Base-by-base conservation (phyloP, 2,888 invertebrate species). In the Therioaphis trifolii region DNA sequence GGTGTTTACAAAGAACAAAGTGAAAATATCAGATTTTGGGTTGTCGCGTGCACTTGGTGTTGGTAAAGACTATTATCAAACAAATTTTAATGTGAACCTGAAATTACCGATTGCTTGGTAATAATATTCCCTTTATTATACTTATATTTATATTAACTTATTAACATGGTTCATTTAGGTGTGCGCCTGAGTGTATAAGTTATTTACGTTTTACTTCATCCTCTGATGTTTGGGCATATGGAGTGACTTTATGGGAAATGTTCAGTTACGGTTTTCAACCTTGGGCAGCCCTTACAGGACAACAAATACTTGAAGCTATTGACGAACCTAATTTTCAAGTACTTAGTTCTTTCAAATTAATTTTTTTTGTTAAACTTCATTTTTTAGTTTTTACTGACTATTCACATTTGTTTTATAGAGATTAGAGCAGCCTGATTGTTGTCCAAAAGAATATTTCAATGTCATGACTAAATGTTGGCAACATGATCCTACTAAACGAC, bases 191-290 rank as follows among this genome's bases (percentile, higher is more conserved):
- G 89, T 97, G 97, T 88, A 98, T 99, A 87, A 95, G 96, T 86
- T 98, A 95, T 89, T 91, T 99, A 85, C 93, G 96, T 84, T 99
- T 99, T 89, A 99, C 99, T 1, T 96, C 97, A 11, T 94, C 98
- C 9, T 97, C 97, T 84, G 99, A 99, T 88, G 97, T 98, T 0
- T 99, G 99, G 99, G 97, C 99, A 0, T 99, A 94, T 88, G 99
- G 96, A 4, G 96, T 98, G 0, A 97, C 98, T n/a, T 90, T 99
- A 0, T 99, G 99, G 99, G 99, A 99, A 89, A 96, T 99, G 96
- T 99, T 99, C 89, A 96, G 97, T 0, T 99, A 98, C 88, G 99
- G 99, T 0, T 96, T 97, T 88, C 98, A 98, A 89, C 99, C 99
- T 0, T 99, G 99, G 99, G 95, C 96, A 0, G 97, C 96, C 0